Base-by-base conservation (phyloP, 2,797 vertebrate genomes). In the Microctenopoma stevenorrisi region DNA sequence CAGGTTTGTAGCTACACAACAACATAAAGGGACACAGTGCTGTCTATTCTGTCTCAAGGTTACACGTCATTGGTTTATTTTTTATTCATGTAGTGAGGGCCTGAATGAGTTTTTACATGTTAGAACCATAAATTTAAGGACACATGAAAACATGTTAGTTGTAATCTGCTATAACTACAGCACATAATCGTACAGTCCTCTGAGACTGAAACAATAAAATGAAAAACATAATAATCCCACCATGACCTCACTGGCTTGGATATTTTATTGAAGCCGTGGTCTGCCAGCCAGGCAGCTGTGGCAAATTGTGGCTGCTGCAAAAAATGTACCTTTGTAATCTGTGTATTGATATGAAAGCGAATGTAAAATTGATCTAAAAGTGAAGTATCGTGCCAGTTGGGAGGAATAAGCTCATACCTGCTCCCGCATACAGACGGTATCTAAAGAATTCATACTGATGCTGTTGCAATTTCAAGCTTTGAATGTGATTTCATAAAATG, bases 201-300 rank as follows among this genome's bases (percentile, higher is more conserved):
- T 66, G 33, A 42, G 7, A 40, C 38, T 37, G 18, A 44, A 70
- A 64, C 51, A 44, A 28, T 38, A 59, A 73, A 57, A 70, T 84
- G 51, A 43, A 67, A 73, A 77, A 49, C 50, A 51, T 2, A 48
- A 35, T 70, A 76, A 80, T 81, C 52, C 62, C 18, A 53, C 7
- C 15, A 4, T 71, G 68, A 80, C 64, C 68, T 76, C 18, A 40
- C 61, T 53, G 3, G 40, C 49, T 18, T 25, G 30, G 47, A 43
- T 61, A 26, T 74, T 63, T 65, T 53, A 67, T 52, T 33, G 35
- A 52, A 25, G 52, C 13, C 6, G 11, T 13, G 12, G 33, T 63
- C 37, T 40, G 6, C 28, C 47, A 15, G 42, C 15, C 48, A 65
- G 62, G 33, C 52, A 69, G 74, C 68, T 63, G 47, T 35, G 65